Evolutionary conservation across 2,113 vertebrate species (phyloP).

Genomic region (Chinchilla lanigera): DNA sequence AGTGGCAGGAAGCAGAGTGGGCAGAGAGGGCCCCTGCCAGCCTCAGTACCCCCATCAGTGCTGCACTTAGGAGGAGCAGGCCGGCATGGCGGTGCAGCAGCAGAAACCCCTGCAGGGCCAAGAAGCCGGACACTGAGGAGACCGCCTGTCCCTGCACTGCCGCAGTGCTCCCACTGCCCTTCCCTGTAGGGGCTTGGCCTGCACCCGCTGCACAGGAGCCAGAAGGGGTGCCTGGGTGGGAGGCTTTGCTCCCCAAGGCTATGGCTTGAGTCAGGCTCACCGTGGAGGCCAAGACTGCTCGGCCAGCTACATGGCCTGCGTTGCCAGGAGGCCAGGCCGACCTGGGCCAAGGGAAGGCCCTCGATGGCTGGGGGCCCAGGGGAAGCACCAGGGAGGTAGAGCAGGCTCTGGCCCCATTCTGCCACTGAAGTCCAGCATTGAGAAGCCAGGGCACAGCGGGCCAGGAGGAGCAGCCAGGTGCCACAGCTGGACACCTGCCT

Average conservation of each 20-base stretch:
- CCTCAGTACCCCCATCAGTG: not conserved
- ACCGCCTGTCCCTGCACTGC: fast-evolving
- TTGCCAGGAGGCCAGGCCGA: not conserved
- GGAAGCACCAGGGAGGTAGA: not conserved
- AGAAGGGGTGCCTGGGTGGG: not conserved
- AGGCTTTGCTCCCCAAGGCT: not conserved
- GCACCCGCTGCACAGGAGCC: not conserved
- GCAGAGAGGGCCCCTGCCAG: not conserved
- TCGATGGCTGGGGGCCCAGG: fast-evolving
- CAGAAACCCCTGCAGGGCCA: not conserved
- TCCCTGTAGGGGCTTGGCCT: not conserved
- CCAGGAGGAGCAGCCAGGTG: not conserved
- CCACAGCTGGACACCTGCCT: fast-evolving
- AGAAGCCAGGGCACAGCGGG: fast-evolving
- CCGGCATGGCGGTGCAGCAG: fast-evolving
- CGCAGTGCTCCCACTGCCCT: fast-evolving
- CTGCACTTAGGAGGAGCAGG: not conserved
- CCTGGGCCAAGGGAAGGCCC: fast-evolving
- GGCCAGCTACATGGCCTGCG: not conserved
- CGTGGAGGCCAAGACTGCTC: not conserved
- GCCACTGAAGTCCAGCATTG: fast-evolving
- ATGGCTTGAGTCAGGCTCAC: not conserved
- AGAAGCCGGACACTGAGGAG: not conserved
- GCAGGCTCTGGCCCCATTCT: not conserved
- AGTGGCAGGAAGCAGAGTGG: not conserved